These are phyloP conservation scores for Tridacna gigas DNA, from an alignment of 2,888 invertebrate genomes.

Conservation along the genomic window DNA sequence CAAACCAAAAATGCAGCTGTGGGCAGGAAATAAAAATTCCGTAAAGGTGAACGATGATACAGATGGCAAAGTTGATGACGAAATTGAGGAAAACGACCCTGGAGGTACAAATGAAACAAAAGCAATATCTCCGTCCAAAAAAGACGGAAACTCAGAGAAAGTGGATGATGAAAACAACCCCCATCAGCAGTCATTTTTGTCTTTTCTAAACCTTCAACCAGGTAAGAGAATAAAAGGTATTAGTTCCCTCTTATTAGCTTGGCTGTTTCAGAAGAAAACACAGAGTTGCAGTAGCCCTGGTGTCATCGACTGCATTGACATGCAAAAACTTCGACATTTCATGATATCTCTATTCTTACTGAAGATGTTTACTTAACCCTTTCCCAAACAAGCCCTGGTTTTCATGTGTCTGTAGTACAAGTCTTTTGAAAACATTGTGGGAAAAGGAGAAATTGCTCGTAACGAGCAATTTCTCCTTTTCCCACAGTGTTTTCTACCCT, in stretches of 20 bases:
- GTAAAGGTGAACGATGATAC: neutral
- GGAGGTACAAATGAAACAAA: neutral
- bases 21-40: slow-evolving; percentile 21
- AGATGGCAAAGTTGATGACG: neutral
- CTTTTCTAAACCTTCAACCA: slow-evolving; percentile 63
- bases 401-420: neutral
- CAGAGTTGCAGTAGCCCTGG: no score
- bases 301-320: no score
- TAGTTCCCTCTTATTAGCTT: no score
- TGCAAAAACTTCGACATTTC: no score
- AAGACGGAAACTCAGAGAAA: slow-evolving; percentile 3
- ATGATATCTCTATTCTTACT: no score
- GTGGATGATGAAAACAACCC: slow-evolving; percentile 51
- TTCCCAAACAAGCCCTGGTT: no score
- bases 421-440: neutral
- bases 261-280: no score
- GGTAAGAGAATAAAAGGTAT: slow-evolving; percentile 18
- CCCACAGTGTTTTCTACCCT: neutral
- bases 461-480: neutral
- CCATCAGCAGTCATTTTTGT: slow-evolving; percentile 61
- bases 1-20: slow-evolving; percentile 45
- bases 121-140: neutral
- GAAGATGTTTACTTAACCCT: no score
- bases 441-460: neutral
- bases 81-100: neutral